Conservation (phyloP, 2,113 vertebrate species). For the Pluvianellus socialis region DNA sequence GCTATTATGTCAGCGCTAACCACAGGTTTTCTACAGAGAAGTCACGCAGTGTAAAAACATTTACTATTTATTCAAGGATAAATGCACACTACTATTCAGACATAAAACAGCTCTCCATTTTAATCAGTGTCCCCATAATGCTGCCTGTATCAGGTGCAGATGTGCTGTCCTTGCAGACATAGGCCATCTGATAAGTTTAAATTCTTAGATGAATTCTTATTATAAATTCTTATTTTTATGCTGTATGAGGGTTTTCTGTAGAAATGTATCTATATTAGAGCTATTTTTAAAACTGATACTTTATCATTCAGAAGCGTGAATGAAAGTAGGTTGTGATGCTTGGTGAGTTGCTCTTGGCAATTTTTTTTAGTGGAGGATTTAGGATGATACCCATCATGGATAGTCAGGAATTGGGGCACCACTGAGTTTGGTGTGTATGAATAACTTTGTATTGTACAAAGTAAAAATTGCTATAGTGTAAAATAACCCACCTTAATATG, state of each 20-base stretch:
- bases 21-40: background rate
- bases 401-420: background rate
- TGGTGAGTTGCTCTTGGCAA: background rate
- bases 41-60: background rate
- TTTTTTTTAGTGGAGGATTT: background rate
- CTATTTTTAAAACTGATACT: background rate
- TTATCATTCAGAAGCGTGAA: background rate
- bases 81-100: background rate
- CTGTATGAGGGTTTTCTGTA: background rate
- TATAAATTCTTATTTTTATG: background rate
- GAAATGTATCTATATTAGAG: background rate
- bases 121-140: background rate
- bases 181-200: background rate
- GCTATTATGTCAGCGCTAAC: background rate
- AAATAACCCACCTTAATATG: rapidly evolving
- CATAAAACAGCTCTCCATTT: background rate
- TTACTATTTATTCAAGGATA: background rate
- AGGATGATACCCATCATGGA: background rate
- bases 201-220: background rate
- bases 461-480: background rate
- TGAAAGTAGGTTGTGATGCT: background rate
- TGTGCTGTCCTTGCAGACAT: background rate
- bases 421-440: background rate
- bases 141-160: background rate
- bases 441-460: background rate